These are phyloP conservation scores for Hydractinia echinata DNA, from an alignment of 30 jellyfish, hydroid and myxozoan genomes.

Conservation along the genomic window DNA sequence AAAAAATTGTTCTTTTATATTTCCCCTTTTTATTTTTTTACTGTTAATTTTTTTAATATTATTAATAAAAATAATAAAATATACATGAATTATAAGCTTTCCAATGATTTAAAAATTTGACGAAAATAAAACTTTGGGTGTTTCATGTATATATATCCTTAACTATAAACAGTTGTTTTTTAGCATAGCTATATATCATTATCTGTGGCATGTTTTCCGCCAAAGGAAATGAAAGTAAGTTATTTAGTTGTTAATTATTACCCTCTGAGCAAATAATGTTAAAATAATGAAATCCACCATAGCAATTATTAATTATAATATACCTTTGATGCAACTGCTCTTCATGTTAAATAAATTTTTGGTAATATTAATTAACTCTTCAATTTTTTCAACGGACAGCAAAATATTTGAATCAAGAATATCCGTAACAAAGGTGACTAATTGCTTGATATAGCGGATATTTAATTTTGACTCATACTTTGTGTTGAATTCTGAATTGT, in stretches of 20 bases:
- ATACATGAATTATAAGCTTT: too few species aligned
- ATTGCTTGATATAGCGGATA: neutral
- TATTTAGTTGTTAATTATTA: too few species aligned
- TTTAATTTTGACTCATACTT: neutral
- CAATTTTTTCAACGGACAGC: constrained; percentile 4
- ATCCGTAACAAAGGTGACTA: constrained; percentile 12
- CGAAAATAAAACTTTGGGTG: too few species aligned
- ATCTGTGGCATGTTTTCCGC: too few species aligned
- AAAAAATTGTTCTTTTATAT: neutral
- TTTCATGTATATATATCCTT: too few species aligned
- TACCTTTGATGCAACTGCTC: neutral
- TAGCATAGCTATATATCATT: too few species aligned
- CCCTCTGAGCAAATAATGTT: too few species aligned
- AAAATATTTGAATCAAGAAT: neutral
- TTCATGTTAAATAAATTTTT: neutral
- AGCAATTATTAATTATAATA: neutral
- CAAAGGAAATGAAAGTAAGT: too few species aligned
- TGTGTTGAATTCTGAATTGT: neutral
- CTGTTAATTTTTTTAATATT: too few species aligned
- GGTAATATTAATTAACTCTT: neutral
- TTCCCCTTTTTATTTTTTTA: neutral
- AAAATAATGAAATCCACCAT: neutral
- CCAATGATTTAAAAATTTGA: too few species aligned
- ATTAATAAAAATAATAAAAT: too few species aligned
- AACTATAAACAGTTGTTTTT: too few species aligned